Conservation (phyloP, 2,113 vertebrate genomes). For the Abramis brama region DNA sequence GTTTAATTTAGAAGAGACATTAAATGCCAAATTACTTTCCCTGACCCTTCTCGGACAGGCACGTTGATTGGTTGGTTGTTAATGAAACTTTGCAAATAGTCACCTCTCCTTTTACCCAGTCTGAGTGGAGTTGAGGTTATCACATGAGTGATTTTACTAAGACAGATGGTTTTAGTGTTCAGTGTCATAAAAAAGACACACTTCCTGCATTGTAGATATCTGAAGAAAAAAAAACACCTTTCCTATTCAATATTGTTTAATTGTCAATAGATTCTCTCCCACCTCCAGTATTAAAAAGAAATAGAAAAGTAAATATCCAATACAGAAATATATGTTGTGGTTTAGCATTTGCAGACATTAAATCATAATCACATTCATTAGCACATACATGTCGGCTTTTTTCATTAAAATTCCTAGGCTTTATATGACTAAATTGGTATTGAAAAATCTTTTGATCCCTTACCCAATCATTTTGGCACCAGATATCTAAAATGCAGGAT, state of each 20-base stretch:
- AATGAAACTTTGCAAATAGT: not conserved
- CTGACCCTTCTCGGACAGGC: not conserved
- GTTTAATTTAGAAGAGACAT: constrained; percentile 27
- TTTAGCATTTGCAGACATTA: not conserved
- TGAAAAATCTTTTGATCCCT: not conserved
- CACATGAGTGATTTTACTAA: not conserved
- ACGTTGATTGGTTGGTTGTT: constrained; percentile 24
- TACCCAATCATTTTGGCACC: not conserved
- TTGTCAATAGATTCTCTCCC: not conserved
- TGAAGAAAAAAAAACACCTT: not conserved
- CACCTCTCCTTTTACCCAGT: not conserved
- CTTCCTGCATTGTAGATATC: constrained; percentile 22
- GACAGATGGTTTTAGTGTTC: not conserved
- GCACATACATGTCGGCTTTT: not conserved
- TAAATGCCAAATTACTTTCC: constrained; percentile 27
- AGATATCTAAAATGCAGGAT: constrained; percentile 40
- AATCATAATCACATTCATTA: not conserved
- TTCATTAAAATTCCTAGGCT: not conserved
- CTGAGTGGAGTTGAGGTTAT: constrained; percentile 9
- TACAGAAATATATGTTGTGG: not conserved
- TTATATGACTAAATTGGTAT: not conserved
- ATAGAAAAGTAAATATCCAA: not conserved
- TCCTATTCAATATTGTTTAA: not conserved
- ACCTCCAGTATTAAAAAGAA: not conserved
- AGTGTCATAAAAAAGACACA: not conserved